Evolutionary conservation across 1,140 invertebrate genomes (phyloP), one percentile per base, ranked within the genome.

Genomic region (Laodelphax striatellus): DNA sequence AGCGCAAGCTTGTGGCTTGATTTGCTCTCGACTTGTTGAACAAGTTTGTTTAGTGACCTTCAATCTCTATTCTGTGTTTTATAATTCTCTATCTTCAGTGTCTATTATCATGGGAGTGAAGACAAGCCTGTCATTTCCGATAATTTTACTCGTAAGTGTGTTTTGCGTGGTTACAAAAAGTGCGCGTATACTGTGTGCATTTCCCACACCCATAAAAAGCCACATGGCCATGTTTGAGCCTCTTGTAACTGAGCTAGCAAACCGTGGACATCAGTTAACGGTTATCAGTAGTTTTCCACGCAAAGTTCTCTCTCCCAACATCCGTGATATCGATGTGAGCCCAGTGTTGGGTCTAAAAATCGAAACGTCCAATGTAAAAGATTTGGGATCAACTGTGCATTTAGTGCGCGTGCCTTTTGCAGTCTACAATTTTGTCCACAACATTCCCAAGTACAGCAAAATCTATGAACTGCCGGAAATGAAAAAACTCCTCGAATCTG

Each of bases 331-430:
- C 17, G 43, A 56, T 41, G 28, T 63, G 2, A 1, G 28, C 34
- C 11, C 34, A 38, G 34, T 38, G 34, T 38, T 38, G 10, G 34
- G 34, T 11, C 8, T 5, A 13, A 38, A 11, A 8, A 11, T 38
- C 10, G 34, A 21, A 22, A 52, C 21, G 34, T 63, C 53, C 43
- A 56, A 14, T 21, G 34, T 10, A 2, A n/a, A 21, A 73, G 2
- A 78, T 76, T 64, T 67, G 73, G 1, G 66, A 73, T 5, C 76
- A 77, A 60, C 70, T 70, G 52, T 70, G 72, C 0, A 52, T n/a
- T 21, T 60, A 13, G 22, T 19, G 13, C 14, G 54, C 6, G 16
- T 19, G 0, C 44, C 44, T 3, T 16, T 41, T 19, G 54, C 46
- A 1, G 31, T 60, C 8, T 34, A 38, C n/a, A 41, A 28, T 11